A percentile compares a stretch with the other conserved stretches of the same genome.
These are phyloP conservation scores for Oopsacas minuta DNA, from an alignment of 37 sponge, comb jelly and placozoan genomes.

Conservation along the genomic window DNA sequence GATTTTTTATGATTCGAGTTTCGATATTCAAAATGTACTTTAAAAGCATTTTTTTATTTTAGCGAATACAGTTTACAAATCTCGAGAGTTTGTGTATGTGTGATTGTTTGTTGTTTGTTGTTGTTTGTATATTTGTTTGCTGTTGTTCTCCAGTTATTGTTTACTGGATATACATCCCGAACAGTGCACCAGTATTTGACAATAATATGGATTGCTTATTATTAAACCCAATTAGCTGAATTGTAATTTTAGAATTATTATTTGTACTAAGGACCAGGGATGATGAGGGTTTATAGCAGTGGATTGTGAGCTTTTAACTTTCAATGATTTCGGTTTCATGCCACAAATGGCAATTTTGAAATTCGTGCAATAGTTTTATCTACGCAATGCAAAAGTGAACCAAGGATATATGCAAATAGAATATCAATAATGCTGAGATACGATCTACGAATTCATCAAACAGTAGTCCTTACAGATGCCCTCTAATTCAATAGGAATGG, in stretches of 20 bases:
- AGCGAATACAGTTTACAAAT: conserved; percentile 13
- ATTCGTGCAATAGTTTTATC: too few relatives aligned
- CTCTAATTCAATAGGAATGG: too few relatives aligned
- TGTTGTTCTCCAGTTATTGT: background rate
- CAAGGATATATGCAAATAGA: too few relatives aligned
- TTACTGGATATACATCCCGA: conserved; percentile 10
- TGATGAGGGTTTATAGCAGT: too few relatives aligned
- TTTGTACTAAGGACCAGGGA: background rate
- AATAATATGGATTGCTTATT: background rate
- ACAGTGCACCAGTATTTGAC: background rate
- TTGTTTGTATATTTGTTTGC: background rate
- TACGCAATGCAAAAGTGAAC: too few relatives aligned
- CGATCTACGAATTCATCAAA: too few relatives aligned
- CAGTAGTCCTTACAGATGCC: too few relatives aligned
- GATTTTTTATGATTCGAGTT: background rate
- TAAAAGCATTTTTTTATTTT: background rate
- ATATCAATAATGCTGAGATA: too few relatives aligned
- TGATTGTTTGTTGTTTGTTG: background rate
- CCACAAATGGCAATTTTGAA: too few relatives aligned
- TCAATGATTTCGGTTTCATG: too few relatives aligned
- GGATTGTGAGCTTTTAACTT: too few relatives aligned
- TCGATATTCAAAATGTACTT: background rate
- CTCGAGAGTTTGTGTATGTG: background rate
- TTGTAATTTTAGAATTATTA: background rate
- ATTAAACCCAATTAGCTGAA: background rate